A percentile compares a stretch with the other conserved stretches of the same genome.
Conservation (phyloP, 2,797 vertebrate genomes). For the Molossus alvarezi region DNA sequence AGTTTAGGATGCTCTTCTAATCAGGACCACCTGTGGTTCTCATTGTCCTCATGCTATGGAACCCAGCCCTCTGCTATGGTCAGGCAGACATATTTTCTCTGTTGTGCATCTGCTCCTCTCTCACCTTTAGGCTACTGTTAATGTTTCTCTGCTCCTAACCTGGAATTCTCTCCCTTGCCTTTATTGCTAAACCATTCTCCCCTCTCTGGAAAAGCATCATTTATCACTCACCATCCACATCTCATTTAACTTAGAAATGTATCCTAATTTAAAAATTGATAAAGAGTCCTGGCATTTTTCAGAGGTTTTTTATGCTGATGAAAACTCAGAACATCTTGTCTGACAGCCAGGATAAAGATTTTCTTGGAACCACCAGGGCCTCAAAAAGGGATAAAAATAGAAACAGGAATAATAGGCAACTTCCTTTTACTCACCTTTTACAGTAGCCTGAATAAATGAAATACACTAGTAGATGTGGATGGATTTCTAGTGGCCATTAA, state of each 20-base stretch:
- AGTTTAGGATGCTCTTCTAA: background rate
- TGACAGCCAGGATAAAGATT: conserved; percentile 50
- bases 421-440: conserved; percentile 25
- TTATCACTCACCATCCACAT: background rate
- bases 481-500: conserved; percentile 54
- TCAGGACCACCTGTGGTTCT: background rate
- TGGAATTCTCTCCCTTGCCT: background rate
- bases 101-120: background rate
- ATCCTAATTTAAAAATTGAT: conserved; percentile 72
- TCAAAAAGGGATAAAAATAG: conserved; percentile 42
- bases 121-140: background rate
- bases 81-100: background rate
- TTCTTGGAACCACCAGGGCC: conserved; percentile 50
- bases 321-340: conserved; percentile 65
- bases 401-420: conserved; percentile 53
- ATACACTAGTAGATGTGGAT: conserved; percentile 52
- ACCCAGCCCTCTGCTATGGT: background rate
- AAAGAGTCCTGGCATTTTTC: conserved; percentile 65
- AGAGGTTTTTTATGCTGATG: conserved; percentile 49
- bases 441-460: conserved; percentile 59
- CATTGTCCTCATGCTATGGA: background rate
- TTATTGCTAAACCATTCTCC: conserved; percentile 1
- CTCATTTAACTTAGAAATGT: background rate
- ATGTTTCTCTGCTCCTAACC: background rate
- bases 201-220: background rate